Evolutionary conservation across 2,113 vertebrate species (phyloP).

Genomic region (Fregetta grallaria): DNA sequence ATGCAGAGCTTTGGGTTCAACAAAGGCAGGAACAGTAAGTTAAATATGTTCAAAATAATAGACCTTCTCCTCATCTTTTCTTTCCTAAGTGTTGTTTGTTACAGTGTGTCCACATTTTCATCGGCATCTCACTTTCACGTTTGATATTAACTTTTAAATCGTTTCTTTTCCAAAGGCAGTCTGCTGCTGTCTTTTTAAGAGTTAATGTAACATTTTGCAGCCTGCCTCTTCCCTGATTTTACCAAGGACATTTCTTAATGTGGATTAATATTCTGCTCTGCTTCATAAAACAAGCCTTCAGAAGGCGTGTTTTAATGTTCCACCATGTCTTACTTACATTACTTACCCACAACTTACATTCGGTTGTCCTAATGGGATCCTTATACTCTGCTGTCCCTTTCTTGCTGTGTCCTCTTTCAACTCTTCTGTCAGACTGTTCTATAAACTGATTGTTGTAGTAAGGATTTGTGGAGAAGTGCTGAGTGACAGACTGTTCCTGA

Average conservation of each 20-base stretch:
- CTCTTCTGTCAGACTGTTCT: background rate
- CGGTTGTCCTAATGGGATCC: background rate
- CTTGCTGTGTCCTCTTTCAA: background rate
- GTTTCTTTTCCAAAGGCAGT: background rate
- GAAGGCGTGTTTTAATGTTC: background rate
- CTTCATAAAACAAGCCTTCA: background rate
- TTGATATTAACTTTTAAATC: background rate
- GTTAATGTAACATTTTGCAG: background rate
- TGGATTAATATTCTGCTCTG: background rate
- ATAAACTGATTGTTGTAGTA: rapidly evolving
- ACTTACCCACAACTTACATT: background rate
- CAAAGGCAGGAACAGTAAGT: background rate
- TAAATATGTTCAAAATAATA: background rate
- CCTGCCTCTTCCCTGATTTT: background rate
- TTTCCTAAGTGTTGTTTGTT: background rate
- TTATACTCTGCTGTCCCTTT: background rate
- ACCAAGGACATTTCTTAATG: background rate
- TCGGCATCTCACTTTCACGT: background rate
- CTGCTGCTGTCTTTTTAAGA: background rate
- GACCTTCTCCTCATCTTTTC: background rate
- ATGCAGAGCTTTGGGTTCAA: background rate
- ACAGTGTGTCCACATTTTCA: background rate
- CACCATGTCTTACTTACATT: background rate
- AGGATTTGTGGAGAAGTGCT: background rate
- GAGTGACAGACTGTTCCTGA: background rate